Evolutionary conservation across 2,888 invertebrate species (phyloP), one percentile per base, ranked within the genome.

Genomic region (Dolomedes plantarius): DNA sequence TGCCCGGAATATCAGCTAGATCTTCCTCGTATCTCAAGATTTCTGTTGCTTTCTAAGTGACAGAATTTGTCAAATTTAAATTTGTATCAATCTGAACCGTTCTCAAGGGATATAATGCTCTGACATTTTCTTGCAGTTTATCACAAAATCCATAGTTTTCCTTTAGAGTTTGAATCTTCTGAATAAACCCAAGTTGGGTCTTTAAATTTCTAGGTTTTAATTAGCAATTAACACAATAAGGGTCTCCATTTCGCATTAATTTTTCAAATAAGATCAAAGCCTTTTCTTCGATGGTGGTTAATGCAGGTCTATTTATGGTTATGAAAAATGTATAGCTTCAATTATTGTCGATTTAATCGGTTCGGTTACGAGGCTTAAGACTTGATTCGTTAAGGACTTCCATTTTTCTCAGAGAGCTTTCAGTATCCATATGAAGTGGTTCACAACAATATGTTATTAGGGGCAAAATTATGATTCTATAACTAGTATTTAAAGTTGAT

Each of bases 401-500:
- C n/a, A 50, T 29, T 29, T 72, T 72, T 16, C 72, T 16, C n/a
- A 50, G n/a, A 28, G 23, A 1, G 0, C 6, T 23, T 6, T 1
- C 2, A 0, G 13, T 9, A 29, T 65, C 65, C n/a, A 65, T 27
- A 13, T 75, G 65, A 2, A 75, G 29, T 27, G 28, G 65, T 41
- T 65, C 65, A 9, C 75, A 65, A n/a, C 39, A 65, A 41, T 46
- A 76, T 2, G 29, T 28, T 23, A 65, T n/a, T 1, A 46, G 31
- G 6, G 23, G 29, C 28, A 46, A 28, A 5, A 67, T 29, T 16
- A 75, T 75, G 19, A 65, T 29, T 28, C 50, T 75, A 27, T 41
- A 75, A n/a, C 75, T 75, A 16, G 28, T 27, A 29, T 75, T 75
- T 9, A 75, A 0, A 41, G 62, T 65, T 1, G 0, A 65, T 28